phyloP scores from a whole-genome alignment of 2,113 vertebrate species.

The Capreolus pygargus region DNA sequence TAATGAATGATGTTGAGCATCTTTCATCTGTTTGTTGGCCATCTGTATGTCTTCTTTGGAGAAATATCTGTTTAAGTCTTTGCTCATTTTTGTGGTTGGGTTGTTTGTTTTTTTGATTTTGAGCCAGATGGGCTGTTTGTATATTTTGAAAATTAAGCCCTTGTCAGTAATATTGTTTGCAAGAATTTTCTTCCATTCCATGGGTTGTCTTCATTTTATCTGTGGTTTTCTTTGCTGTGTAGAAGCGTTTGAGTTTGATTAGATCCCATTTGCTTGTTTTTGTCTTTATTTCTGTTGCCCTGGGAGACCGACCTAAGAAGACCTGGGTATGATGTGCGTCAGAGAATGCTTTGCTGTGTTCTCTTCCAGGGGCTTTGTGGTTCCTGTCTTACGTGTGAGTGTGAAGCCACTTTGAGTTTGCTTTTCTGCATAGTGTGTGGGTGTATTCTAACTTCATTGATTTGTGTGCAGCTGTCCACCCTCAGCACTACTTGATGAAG shows the following conservation, averaged over 20 bases:
- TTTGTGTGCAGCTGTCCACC: background rate
- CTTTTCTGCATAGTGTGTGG: background rate
- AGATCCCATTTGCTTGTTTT: background rate
- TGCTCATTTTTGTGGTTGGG: background rate
- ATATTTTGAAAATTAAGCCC: background rate
- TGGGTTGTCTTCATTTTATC: background rate
- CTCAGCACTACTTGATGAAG: background rate
- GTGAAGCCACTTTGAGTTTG: background rate
- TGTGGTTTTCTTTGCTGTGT: background rate
- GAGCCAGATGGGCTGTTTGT: background rate
- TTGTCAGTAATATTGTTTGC: background rate
- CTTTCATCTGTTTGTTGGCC: background rate
- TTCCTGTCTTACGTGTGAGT: too few species aligned
- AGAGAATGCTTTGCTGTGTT: too few species aligned
- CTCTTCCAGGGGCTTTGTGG: too few species aligned
- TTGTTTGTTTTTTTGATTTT: background rate
- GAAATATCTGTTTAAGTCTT: background rate
- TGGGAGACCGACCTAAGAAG: too few species aligned
- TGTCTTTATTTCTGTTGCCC: too few species aligned
- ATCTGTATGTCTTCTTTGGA: background rate
- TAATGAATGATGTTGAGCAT: background rate
- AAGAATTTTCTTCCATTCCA: background rate
- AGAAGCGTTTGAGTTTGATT: background rate
- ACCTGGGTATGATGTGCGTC: too few species aligned
- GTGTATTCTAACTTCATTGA: background rate